A percentile compares a stretch with the other conserved stretches of the same genome.
Conservation (phyloP, 2,888 invertebrate genomes). For the Spialia ferax region DNA sequence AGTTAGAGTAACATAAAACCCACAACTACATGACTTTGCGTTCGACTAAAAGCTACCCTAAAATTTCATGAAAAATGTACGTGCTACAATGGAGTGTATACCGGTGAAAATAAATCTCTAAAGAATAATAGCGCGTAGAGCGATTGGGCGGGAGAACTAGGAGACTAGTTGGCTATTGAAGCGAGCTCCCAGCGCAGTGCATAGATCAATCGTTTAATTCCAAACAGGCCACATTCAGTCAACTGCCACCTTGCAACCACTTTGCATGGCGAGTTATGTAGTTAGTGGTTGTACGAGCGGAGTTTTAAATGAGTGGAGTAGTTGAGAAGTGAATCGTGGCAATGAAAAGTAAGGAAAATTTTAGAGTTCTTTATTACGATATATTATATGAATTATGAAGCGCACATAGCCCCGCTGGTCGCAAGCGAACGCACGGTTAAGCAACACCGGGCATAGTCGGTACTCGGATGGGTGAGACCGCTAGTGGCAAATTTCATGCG, state of each 20-base stretch:
- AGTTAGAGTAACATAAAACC: neutral
- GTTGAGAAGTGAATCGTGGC: too few relatives aligned
- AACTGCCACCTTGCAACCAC: slow-evolving; percentile 9
- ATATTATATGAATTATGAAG: too few relatives aligned
- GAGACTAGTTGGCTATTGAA: slow-evolving; percentile 21
- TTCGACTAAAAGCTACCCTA: neutral
- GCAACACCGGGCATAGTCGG: too few relatives aligned
- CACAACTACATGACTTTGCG: neutral
- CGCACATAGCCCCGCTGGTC: too few relatives aligned
- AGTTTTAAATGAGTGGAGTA: neutral
- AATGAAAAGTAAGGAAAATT: too few relatives aligned
- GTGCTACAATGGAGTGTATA: slow-evolving; percentile 2
- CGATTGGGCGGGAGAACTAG: slow-evolving; percentile 5
- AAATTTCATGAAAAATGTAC: slow-evolving; percentile 22
- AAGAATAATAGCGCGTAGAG: slow-evolving; percentile 10
- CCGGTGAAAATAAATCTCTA: slow-evolving; percentile 24
- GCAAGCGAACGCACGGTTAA: too few relatives aligned
- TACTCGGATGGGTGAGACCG: too few relatives aligned
- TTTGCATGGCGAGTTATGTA: neutral
- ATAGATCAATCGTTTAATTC: slow-evolving; percentile 28
- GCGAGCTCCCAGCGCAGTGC: slow-evolving; percentile 6
- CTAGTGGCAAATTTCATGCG: too few relatives aligned
- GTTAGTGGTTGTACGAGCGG: neutral
- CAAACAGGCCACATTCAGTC: slow-evolving; percentile 21
- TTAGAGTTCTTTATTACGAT: too few relatives aligned